Evolutionary conservation across 2,888 invertebrate genomes (phyloP), one percentile per base, ranked within the genome.

Genomic region (Scaptomyza cyrtandrae): DNA sequence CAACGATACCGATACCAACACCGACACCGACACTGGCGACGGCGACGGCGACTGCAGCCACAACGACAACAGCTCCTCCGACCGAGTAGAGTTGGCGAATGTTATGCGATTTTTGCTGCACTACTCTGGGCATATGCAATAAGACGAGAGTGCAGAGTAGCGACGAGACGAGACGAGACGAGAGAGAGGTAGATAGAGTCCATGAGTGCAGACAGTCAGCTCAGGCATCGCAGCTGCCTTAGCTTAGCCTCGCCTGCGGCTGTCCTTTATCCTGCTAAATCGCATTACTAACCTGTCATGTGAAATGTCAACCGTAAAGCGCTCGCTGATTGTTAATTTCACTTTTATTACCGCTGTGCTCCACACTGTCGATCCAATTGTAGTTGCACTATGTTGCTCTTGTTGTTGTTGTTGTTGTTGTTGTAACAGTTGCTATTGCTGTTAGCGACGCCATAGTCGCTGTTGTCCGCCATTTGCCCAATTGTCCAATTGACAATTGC

Each of bases 281-380:
- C 90, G 88, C 87, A 87, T 90, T 90, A 89, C 89, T 77, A 87
- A 88, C 88, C 89, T 90, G 89, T 90, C 90, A 90, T 86, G 89
- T 87, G 90, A 88, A 90, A 87, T 89, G 89, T 90, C 90, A 90
- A 89, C 89, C 86, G 89, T 88, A 83, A 85, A 90, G 83, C 89
- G 88, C 80, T 86, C 80, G 88, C 78, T 90, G 90, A 90, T 89
- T 90, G 90, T 90, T 90, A 86, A 86, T 87, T 90, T 90, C 87
- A 88, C 86, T 84, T 89, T 89, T 86, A 84, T 84, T 71, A 81
- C 71, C 67, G 64, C 71, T 52, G 35, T 24, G 50, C 50, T 35
- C 45, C 76, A 56, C 55, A 54, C 48, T 56, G 56, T 37, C 58
- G 39, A 53, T 57, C 45, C 48, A 63, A 64, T 65, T 59, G 31